phyloP scores from a whole-genome alignment of 2,113 vertebrate genomes.

The Corythoichthys intestinalis region DNA sequence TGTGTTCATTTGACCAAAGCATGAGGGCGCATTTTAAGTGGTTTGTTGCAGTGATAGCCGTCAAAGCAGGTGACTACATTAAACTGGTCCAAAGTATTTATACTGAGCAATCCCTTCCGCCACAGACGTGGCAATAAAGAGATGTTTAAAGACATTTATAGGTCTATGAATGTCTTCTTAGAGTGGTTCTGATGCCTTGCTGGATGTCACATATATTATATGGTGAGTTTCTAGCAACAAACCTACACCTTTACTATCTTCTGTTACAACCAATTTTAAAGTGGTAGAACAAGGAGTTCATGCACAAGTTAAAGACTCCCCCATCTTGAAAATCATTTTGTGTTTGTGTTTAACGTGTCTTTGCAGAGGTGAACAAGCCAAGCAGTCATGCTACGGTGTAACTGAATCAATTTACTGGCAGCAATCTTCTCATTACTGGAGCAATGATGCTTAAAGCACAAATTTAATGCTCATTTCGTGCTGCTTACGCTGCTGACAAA shows the following conservation, averaged over 20 bases:
- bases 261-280: not conserved
- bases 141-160: slow-evolving; percentile 3
- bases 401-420: not conserved
- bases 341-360: not conserved
- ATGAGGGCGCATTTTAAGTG: not conserved
- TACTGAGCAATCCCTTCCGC: not conserved
- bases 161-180: not conserved
- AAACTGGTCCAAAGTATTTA: not conserved
- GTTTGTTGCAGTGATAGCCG: not conserved
- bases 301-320: not conserved
- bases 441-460: not conserved
- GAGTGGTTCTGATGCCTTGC: not conserved
- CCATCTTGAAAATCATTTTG: not conserved
- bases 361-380: not conserved
- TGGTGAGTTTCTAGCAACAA: not conserved
- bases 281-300: not conserved
- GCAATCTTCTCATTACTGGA: not conserved
- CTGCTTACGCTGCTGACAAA: not conserved
- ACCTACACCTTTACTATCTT: not conserved
- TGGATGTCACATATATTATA: not conserved
- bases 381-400: not conserved
- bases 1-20: not conserved
- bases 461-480: not conserved
- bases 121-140: not conserved
- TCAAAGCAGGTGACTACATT: not conserved